Percentiles rank a stretch among this genome's conserved stretches.
Conservation (phyloP, 1,140 invertebrate genomes). For the Acromyrmex echinatior region DNA sequence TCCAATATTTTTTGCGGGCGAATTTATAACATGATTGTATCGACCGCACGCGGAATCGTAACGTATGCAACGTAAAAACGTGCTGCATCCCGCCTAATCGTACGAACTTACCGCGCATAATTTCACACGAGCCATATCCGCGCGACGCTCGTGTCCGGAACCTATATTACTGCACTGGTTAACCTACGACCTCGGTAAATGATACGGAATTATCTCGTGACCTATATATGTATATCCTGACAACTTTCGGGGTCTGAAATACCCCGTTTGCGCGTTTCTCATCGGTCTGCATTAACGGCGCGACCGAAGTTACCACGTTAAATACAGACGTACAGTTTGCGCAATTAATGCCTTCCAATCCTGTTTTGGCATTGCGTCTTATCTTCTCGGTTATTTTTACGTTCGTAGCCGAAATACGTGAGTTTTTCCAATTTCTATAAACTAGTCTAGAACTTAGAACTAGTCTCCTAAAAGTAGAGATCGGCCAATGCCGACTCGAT, state of each 20-base stretch:
- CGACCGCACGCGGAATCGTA: conserved; percentile 16
- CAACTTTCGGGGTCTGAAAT: conserved; percentile 39
- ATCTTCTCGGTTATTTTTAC: too few relatives aligned
- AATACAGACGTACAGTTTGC: conserved; percentile 51
- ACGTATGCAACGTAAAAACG: conserved; percentile 36
- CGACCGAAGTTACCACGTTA: conserved; percentile 58
- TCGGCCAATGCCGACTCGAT: too few relatives aligned
- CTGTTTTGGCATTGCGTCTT: too few relatives aligned
- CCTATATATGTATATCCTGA: conserved; percentile 29
- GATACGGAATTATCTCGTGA: conserved; percentile 57
- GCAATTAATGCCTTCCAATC: too few relatives aligned
- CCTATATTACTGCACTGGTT: conserved; percentile 18
- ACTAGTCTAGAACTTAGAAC: too few relatives aligned
- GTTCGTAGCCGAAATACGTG: too few relatives aligned
- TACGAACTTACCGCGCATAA: conserved; percentile 28
- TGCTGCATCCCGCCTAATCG: conserved; percentile 27
- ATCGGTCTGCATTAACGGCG: conserved; percentile 15
- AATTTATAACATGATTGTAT: neutral
- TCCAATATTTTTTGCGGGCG: conserved; percentile 16
- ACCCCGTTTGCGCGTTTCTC: neutral
- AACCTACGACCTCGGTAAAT: conserved; percentile 32
- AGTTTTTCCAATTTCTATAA: too few relatives aligned
- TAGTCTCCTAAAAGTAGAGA: too few relatives aligned
- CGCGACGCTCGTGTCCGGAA: conserved; percentile 1
- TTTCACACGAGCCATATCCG: conserved; percentile 29